Evolutionary conservation across 2,888 invertebrate genomes (phyloP).

Genomic region (Melanotus villosus): DNA sequence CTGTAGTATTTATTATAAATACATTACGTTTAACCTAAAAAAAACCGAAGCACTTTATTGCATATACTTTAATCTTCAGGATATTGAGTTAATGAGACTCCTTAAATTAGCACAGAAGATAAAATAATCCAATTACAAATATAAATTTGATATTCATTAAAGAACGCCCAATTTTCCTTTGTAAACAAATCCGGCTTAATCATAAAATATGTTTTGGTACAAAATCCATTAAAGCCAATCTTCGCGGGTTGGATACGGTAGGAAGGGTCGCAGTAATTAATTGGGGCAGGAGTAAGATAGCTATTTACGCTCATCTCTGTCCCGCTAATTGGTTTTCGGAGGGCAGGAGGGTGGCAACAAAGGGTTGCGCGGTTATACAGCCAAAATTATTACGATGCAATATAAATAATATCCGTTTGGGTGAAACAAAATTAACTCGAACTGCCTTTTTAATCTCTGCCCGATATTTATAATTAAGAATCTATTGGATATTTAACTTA

Average conservation of each 20-base stretch:
- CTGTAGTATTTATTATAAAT: too few relatives aligned
- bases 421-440: conserved; percentile 41
- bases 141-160: conserved; percentile 44
- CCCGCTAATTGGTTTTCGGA: conserved; percentile 52
- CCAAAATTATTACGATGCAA: conserved; percentile 46
- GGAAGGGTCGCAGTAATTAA: conserved; percentile 50
- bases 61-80: background rate
- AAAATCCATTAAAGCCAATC: conserved; percentile 51
- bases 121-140: conserved; percentile 42
- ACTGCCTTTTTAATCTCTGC: conserved; percentile 17
- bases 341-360: conserved; percentile 48
- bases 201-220: conserved; percentile 50
- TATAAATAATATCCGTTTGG: conserved; percentile 47
- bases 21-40: too few relatives aligned
- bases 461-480: conserved; percentile 22
- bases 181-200: conserved; percentile 48
- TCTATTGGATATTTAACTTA: background rate
- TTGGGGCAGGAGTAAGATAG: conserved; percentile 46
- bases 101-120: conserved; percentile 31
- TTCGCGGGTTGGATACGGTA: conserved; percentile 46
- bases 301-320: conserved; percentile 41
- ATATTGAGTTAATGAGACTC: conserved; percentile 9
- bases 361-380: conserved; percentile 47
- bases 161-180: conserved; percentile 42
- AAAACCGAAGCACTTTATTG: too few relatives aligned